phyloP scores from a whole-genome alignment of 2,113 vertebrate species.

The Zosterops lateralis region DNA sequence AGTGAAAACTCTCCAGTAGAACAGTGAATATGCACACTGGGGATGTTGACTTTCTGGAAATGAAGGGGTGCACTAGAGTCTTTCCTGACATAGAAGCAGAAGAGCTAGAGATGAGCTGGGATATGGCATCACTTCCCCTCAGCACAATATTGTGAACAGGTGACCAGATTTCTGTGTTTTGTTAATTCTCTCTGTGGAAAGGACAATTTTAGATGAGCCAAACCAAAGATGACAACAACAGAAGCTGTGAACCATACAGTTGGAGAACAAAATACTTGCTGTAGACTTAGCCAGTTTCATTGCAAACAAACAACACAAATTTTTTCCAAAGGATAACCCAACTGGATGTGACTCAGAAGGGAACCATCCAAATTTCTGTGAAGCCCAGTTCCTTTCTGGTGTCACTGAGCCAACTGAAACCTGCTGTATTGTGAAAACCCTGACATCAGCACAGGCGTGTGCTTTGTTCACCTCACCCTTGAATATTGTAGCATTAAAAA shows the following conservation, averaged over 20 bases:
- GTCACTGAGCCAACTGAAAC: slow-evolving; percentile 17
- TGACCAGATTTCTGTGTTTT: slow-evolving; percentile 64
- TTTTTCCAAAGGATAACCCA: neutral
- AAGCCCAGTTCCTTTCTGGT: neutral
- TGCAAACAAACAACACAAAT: neutral
- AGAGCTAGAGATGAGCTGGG: slow-evolving; percentile 51
- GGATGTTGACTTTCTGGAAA: slow-evolving; percentile 48
- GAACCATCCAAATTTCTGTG: slow-evolving; percentile 6
- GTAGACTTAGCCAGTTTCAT: neutral
- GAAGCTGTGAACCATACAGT: slow-evolving; percentile 16
- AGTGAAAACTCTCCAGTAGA: neutral
- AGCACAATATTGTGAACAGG: slow-evolving; percentile 40
- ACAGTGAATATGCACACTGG: neutral
- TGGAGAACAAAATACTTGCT: slow-evolving; percentile 23
- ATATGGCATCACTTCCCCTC: neutral
- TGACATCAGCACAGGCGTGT: neutral
- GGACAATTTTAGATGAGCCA: slow-evolving; percentile 2
- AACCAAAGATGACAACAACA: neutral
- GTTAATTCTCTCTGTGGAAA: slow-evolving; percentile 24
- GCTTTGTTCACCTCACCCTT: neutral
- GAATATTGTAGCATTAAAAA: neutral
- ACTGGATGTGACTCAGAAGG: slow-evolving; percentile 24
- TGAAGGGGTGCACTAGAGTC: slow-evolving; percentile 19
- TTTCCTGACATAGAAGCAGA: slow-evolving; percentile 50
- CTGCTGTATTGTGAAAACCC: neutral